A percentile compares a stretch with the other conserved stretches of the same genome.
phyloP scores from a whole-genome alignment of 2,797 vertebrate genomes.

The Miichthys miiuy region DNA sequence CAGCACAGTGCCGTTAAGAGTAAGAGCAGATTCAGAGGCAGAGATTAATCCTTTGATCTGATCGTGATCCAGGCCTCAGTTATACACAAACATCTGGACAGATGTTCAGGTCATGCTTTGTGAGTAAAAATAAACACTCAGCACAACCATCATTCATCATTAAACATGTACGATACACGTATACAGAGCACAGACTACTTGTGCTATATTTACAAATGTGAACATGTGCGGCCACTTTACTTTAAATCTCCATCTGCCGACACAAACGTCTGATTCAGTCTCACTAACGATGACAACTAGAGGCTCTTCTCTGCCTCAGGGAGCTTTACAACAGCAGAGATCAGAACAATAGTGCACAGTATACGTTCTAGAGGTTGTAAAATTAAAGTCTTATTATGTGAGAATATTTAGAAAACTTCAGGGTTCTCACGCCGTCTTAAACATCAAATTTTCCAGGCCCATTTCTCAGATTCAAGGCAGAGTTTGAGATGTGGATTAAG shows the following conservation, averaged over 20 bases:
- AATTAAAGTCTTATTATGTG: too few relatives aligned
- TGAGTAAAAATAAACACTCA: constrained; percentile 49
- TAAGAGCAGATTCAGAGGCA: constrained; percentile 9
- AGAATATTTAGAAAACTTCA: too few relatives aligned
- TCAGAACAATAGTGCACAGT: neutral
- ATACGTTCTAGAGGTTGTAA: neutral
- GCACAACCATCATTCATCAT: constrained; percentile 10
- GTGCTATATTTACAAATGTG: constrained; percentile 27
- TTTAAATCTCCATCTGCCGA: constrained; percentile 58
- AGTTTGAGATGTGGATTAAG: too few relatives aligned
- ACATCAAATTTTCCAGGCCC: too few relatives aligned
- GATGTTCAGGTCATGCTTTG: constrained; percentile 57
- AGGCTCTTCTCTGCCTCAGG: neutral
- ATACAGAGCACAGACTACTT: neutral
- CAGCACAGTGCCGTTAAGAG: neutral
- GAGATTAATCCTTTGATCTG: constrained; percentile 65
- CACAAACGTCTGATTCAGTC: constrained; percentile 25
- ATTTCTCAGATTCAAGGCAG: too few relatives aligned
- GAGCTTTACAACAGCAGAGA: neutral
- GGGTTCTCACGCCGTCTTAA: too few relatives aligned
- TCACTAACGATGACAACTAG: constrained; percentile 7
- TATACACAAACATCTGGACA: constrained; percentile 64
- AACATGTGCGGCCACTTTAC: constrained; percentile 7
- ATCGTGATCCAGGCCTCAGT: constrained; percentile 49
- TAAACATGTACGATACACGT: neutral